A percentile compares a stretch with the other conserved stretches of the same genome.
These are phyloP conservation scores for Drosophila anceps DNA, from an alignment of 2,888 invertebrate species.

Conservation along the genomic window DNA sequence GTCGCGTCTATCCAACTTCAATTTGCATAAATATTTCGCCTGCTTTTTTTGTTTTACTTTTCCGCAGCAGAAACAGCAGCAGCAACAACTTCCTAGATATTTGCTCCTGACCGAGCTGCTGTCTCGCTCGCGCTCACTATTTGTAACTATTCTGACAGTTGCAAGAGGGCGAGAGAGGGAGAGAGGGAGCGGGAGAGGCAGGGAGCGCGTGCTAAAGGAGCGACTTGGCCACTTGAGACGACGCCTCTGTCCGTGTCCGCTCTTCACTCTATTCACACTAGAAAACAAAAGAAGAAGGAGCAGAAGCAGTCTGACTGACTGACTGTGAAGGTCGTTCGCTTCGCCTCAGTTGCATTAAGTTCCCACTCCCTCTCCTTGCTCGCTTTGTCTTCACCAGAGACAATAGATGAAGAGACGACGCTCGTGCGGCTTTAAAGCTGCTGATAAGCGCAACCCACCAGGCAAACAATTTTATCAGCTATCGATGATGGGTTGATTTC, in stretches of 20 bases:
- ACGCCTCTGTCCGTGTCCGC: slow-evolving; percentile 31
- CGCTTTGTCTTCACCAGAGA: not conserved
- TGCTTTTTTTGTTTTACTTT: slow-evolving; percentile 6
- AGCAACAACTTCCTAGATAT: slow-evolving; percentile 37
- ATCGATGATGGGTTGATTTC: slow-evolving; percentile 52
- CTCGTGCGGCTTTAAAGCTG: slow-evolving; percentile 44
- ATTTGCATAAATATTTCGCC: slow-evolving; percentile 47
- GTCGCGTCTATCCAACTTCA: slow-evolving; percentile 25
- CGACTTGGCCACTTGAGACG: slow-evolving; percentile 49
- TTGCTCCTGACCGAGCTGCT: slow-evolving; percentile 41
- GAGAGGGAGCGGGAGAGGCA: not conserved
- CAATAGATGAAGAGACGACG: slow-evolving; percentile 8
- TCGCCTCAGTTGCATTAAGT: slow-evolving; percentile 34
- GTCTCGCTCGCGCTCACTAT: slow-evolving; percentile 8
- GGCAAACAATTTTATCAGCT: slow-evolving; percentile 42
- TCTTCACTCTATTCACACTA: slow-evolving; percentile 11
- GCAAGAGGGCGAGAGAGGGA: not conserved
- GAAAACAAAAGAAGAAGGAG: not conserved
- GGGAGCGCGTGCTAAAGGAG: not conserved
- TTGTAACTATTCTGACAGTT: slow-evolving; percentile 1
- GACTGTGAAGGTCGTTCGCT: slow-evolving; percentile 85
- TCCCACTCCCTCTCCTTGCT: not conserved
- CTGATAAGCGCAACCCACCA: slow-evolving; percentile 50
- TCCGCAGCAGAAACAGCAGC: slow-evolving; percentile 23
- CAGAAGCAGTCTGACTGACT: slow-evolving; percentile 36